Conservation (phyloP, 2,113 vertebrate genomes). For the Girardinichthys multiradiatus region DNA sequence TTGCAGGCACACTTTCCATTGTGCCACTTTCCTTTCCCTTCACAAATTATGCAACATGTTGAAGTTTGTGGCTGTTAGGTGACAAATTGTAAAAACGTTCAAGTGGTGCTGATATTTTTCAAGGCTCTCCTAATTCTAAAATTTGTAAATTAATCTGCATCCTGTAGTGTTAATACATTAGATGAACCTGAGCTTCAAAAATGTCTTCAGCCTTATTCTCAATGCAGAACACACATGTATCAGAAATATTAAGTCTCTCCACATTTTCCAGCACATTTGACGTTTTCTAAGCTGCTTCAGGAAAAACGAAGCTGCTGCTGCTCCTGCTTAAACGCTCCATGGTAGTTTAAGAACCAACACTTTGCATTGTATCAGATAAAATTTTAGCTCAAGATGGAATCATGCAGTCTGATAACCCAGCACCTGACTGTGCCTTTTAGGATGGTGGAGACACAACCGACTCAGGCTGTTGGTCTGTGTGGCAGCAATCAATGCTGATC, state of each 20-base stretch:
- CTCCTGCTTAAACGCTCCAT: conserved; percentile 28
- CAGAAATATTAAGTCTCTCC: conserved; percentile 24
- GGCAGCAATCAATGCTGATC: conserved; percentile 75
- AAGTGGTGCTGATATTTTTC: background rate
- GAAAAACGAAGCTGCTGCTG: background rate
- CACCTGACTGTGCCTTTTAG: conserved; percentile 51
- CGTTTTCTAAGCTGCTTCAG: conserved; percentile 28
- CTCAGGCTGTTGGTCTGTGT: conserved; percentile 52
- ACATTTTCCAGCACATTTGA: conserved; percentile 17
- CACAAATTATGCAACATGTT: background rate
- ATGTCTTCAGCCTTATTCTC: background rate
- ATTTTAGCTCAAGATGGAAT: conserved; percentile 62
- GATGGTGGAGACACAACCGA: conserved; percentile 54
- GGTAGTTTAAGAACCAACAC: conserved; percentile 37
- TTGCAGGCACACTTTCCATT: background rate
- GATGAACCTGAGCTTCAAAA: conserved; percentile 1
- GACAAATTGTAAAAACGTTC: background rate
- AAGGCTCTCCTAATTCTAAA: background rate
- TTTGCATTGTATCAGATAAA: conserved; percentile 55
- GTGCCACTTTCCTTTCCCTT: background rate
- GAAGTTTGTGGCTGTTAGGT: background rate
- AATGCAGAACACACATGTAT: conserved; percentile 8
- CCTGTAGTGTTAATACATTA: conserved; percentile 37
- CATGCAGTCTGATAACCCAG: conserved; percentile 69
- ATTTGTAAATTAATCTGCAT: conserved; percentile 28